phyloP scores from a whole-genome alignment of 1,140 invertebrate species.

The Colletes gigas region DNA sequence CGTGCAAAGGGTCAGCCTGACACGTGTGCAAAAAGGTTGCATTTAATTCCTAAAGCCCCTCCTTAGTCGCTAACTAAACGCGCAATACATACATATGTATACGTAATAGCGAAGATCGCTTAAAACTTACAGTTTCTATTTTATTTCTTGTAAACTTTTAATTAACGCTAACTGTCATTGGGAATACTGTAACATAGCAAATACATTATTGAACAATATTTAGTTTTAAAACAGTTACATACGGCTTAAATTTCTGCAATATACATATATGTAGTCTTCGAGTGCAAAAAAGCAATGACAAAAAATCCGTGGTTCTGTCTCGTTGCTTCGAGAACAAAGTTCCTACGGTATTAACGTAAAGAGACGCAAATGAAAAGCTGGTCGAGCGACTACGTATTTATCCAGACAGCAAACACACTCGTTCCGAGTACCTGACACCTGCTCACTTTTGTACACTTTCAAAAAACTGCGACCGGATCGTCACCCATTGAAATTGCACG shows the following conservation, averaged over 20 bases:
- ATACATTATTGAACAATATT: too few relatives aligned
- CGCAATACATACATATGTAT: too few relatives aligned
- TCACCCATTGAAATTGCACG: neutral
- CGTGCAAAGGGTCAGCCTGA: neutral
- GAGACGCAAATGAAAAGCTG: constrained; percentile 29
- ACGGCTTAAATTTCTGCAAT: too few relatives aligned
- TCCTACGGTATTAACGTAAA: constrained; percentile 13
- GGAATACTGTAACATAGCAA: too few relatives aligned
- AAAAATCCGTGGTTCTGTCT: too few relatives aligned
- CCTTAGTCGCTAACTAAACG: neutral
- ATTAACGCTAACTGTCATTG: too few relatives aligned
- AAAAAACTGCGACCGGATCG: constrained; percentile 11
- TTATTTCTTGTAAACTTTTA: too few relatives aligned
- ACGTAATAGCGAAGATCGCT: too few relatives aligned
- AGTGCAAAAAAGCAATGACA: neutral
- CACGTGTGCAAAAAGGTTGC: neutral
- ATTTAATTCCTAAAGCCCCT: neutral
- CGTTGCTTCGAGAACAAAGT: constrained; percentile 19
- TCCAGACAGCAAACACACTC: constrained; percentile 57
- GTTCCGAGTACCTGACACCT: constrained; percentile 32
- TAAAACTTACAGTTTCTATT: too few relatives aligned
- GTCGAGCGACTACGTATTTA: constrained; percentile 50
- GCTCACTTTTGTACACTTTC: constrained; percentile 17
- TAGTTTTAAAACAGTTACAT: too few relatives aligned
- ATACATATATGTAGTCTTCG: too few relatives aligned